Evolutionary conservation across 2,888 invertebrate species (phyloP).

Genomic region (Netelia fuscicornis): DNA sequence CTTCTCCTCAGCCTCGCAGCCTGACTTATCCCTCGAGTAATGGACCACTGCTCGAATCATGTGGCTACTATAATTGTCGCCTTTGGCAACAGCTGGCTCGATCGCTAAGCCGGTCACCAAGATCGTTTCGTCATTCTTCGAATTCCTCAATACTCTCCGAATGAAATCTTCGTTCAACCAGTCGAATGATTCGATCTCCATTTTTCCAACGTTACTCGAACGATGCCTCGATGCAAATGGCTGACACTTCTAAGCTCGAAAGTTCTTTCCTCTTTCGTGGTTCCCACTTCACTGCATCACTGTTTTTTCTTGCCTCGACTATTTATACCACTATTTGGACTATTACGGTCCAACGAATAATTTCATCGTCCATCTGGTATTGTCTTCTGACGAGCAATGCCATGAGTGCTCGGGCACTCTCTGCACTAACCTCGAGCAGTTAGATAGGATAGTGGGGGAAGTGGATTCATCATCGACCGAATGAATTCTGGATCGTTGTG

Average conservation of each 20-base stretch:
- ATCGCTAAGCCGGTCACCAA: conserved; percentile 73
- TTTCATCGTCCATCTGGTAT: too few relatives aligned
- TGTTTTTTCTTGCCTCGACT: too few relatives aligned
- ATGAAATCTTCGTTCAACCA: conserved; percentile 77
- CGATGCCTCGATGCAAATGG: not conserved
- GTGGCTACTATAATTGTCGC: conserved; percentile 82
- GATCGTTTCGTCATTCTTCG: conserved; percentile 76
- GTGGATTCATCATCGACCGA: too few relatives aligned
- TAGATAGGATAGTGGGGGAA: too few relatives aligned
- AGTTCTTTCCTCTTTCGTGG: not conserved
- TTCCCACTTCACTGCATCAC: not conserved
- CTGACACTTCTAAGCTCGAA: too few relatives aligned
- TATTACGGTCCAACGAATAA: too few relatives aligned
- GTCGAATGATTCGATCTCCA: conserved; percentile 59
- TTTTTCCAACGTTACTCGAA: not conserved
- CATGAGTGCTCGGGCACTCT: too few relatives aligned
- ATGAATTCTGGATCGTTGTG: too few relatives aligned
- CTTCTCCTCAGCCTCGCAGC: conserved; percentile 75
- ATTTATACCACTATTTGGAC: too few relatives aligned
- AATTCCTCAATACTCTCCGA: conserved; percentile 74
- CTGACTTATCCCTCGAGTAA: conserved; percentile 72
- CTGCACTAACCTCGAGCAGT: too few relatives aligned
- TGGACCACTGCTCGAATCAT: conserved; percentile 77
- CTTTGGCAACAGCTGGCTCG: conserved; percentile 79
- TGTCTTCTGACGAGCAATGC: too few relatives aligned